Evolutionary conservation across 2,888 invertebrate species (phyloP).

Genomic region (Listrodromus nycthemerus): DNA sequence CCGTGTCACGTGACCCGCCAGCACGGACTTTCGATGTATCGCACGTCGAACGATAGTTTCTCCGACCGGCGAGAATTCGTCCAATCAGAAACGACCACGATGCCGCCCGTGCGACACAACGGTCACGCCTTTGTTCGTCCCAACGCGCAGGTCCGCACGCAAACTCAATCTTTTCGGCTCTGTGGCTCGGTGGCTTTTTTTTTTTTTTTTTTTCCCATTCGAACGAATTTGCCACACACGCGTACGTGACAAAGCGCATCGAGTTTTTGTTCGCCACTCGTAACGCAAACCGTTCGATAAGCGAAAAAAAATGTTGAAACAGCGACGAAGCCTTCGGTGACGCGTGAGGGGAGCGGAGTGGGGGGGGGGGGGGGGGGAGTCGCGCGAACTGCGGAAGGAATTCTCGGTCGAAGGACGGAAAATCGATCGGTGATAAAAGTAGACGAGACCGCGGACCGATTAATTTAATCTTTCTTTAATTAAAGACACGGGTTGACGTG

Average conservation of each 20-base stretch:
- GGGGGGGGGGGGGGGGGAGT: not conserved
- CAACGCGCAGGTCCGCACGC: conserved; percentile 55
- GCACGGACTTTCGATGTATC: not conserved
- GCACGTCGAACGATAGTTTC: conserved; percentile 26
- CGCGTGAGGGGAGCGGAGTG: no score
- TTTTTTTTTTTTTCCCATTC: not conserved
- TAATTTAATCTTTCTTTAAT: not conserved
- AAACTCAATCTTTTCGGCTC: conserved; percentile 20
- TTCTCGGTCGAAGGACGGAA: not conserved
- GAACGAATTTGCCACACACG: not conserved
- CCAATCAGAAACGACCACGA: conserved; percentile 78
- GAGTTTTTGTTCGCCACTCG: not conserved
- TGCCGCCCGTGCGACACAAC: conserved; percentile 19
- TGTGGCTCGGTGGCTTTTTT: not conserved
- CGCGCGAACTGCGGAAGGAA: not conserved
- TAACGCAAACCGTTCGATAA: not conserved
- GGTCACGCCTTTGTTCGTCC: not conserved
- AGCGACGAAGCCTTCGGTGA: not conserved
- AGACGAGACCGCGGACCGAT: not conserved
- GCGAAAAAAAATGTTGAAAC: not conserved
- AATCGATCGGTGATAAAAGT: conserved; percentile 9
- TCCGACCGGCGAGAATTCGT: conserved; percentile 54
- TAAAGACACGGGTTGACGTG: not conserved
- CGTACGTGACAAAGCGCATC: not conserved
- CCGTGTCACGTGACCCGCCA: not conserved